Evolutionary conservation across 2,113 vertebrate species (phyloP), one percentile per base, ranked within the genome.

Genomic region (Neomonachus schauinslandi): DNA sequence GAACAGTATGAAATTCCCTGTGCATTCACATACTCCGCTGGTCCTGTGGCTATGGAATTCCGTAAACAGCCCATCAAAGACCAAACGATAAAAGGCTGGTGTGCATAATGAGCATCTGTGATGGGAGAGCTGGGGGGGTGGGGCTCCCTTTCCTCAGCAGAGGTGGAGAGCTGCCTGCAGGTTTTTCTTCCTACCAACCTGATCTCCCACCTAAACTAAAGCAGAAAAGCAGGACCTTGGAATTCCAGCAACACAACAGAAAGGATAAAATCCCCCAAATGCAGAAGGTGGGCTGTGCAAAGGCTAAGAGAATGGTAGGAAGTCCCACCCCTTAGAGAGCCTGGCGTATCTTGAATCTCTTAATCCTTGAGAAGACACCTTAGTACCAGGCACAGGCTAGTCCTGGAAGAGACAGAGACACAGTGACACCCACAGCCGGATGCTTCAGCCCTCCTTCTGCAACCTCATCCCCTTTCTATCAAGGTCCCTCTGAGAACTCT

Each of bases 151-250:
- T 46, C 46, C 63, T 51, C 53, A 79, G 39, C 18, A 14, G 4
- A 79, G 22, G 46, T 12, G 14, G 46, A 84, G 3, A 83, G 92
- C 33, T 89, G 46, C 53, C 83, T 51, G 4, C 18, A 65, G 33
- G 28, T 8, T 83, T 69, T 21, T 82, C 49, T 59, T 79, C 31
- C 49, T 46, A 28, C 53, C 83, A 31, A 18, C 31, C 33, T 49
- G 10, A 19, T 59, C 31, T 86, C 77, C n/a, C n/a, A n/a, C 76
- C 81, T 65, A 79, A 55, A 96, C 39, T 63, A 79, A 89, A 89
- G 76, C 7, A 46, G 42, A 26, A 76, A 91, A 42, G 11, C 4
- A 31, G n/a, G 28, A n/a, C 82, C 69, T 65, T 59, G 36, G 61
- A 72, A 90, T 69, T 59, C 39, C 12, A 33, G 26, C 24, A 72